A percentile compares a stretch with the other conserved stretches of the same genome.
phyloP scores from a whole-genome alignment of 2,888 invertebrate species.

The Eilema griseolum region DNA sequence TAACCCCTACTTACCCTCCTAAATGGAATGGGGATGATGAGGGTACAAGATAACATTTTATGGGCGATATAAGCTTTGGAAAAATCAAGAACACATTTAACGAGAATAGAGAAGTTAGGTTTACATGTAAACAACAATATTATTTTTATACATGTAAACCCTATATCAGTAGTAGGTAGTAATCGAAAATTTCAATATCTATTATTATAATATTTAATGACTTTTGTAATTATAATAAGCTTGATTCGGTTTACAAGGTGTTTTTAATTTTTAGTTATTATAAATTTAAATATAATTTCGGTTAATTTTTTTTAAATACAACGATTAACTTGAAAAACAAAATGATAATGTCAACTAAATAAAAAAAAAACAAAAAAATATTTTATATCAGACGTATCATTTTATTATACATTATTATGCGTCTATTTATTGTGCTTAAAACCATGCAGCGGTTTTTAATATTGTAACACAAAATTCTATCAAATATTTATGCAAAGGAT shows the following conservation, averaged over 20 bases:
- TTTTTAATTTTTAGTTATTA: too few relatives aligned
- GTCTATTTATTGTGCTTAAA: background rate
- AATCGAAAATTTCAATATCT: too few relatives aligned
- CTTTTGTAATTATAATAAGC: too few relatives aligned
- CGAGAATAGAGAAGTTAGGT: slow-evolving; percentile 39
- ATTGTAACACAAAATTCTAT: slow-evolving; percentile 1
- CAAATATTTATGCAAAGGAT: background rate
- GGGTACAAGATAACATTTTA: slow-evolving; percentile 49
- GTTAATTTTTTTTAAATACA: too few relatives aligned
- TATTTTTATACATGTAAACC: too few relatives aligned
- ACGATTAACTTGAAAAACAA: too few relatives aligned
- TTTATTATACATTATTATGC: background rate
- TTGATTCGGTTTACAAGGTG: too few relatives aligned
- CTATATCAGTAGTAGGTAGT: too few relatives aligned
- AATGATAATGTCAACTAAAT: too few relatives aligned
- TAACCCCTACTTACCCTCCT: slow-evolving; percentile 44
- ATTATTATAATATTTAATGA: too few relatives aligned
- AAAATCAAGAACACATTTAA: slow-evolving; percentile 48
- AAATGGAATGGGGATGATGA: slow-evolving; percentile 51
- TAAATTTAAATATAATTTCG: too few relatives aligned
- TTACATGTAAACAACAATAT: slow-evolving; percentile 49
- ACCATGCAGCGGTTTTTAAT: slow-evolving; percentile 18
- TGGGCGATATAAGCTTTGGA: slow-evolving; percentile 47
- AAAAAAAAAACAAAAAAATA: background rate
- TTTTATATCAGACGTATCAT: background rate